A percentile compares a stretch with the other conserved stretches of the same genome.
Conservation (phyloP, 2,888 invertebrate species). For the Anticlea derivata region DNA sequence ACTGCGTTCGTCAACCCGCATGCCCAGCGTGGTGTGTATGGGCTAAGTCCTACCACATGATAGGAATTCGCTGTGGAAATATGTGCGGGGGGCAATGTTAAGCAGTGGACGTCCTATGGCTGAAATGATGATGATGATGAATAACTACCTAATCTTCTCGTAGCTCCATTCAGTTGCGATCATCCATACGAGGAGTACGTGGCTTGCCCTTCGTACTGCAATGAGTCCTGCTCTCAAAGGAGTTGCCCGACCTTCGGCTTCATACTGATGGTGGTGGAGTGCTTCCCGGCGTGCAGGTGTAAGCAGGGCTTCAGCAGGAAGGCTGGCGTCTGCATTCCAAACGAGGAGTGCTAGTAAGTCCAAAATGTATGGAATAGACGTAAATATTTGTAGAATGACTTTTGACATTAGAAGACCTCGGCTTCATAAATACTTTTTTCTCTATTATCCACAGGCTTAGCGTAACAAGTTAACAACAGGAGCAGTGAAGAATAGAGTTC, state of each 20-base stretch:
- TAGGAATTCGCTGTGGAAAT: too few relatives aligned
- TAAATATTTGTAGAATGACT: too few relatives aligned
- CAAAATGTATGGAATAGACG: neutral
- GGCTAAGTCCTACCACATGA: too few relatives aligned
- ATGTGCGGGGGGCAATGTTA: too few relatives aligned
- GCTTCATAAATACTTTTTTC: too few relatives aligned
- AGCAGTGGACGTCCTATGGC: too few relatives aligned
- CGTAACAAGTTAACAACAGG: neutral
- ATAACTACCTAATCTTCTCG: neutral
- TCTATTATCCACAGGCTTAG: too few relatives aligned
- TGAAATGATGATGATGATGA: too few relatives aligned
- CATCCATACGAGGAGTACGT: conserved; percentile 43
- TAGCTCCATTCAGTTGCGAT: conserved; percentile 52
- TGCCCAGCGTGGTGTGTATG: too few relatives aligned
- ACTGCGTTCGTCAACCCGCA: too few relatives aligned
- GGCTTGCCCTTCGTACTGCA: conserved; percentile 50
- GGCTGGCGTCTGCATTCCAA: conserved; percentile 48
- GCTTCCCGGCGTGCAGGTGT: conserved; percentile 50
- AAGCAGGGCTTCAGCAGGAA: conserved; percentile 43
- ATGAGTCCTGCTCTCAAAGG: conserved; percentile 49
- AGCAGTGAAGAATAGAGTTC: neutral
- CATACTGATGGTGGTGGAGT: conserved; percentile 38
- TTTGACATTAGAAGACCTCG: too few relatives aligned
- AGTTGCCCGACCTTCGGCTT: conserved; percentile 36
- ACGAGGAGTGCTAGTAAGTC: conserved; percentile 43